phyloP scores from a whole-genome alignment of 2,888 invertebrate species.

The Calliphora vomitoria region DNA sequence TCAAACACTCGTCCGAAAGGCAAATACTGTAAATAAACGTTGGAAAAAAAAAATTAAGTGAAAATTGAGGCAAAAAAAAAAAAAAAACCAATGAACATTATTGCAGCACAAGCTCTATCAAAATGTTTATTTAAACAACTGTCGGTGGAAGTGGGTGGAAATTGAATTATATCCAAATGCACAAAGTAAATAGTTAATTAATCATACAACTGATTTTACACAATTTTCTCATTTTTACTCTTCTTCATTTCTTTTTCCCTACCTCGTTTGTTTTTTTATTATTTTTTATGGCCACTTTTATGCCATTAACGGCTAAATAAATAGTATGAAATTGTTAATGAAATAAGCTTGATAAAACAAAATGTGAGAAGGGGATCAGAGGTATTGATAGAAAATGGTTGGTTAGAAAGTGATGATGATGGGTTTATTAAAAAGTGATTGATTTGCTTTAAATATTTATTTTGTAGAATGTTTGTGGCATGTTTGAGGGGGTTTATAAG shows the following conservation, averaged over 20 bases:
- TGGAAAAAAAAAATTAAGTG: background rate
- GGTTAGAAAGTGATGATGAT: background rate
- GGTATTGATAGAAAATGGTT: too few species aligned
- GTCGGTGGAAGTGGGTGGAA: background rate
- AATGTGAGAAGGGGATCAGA: too few species aligned
- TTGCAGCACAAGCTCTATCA: conserved; percentile 1
- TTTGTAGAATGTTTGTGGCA: background rate
- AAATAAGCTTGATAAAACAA: background rate
- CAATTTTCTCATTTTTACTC: background rate
- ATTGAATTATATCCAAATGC: conserved; percentile 58
- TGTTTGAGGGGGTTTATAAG: background rate
- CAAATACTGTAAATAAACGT: conserved; percentile 17
- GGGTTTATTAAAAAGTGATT: conserved; percentile 33
- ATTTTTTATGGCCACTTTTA: conserved; percentile 6
- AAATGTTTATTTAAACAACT: conserved; percentile 46
- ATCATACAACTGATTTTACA: conserved; percentile 55
- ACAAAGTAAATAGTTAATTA: conserved; percentile 71
- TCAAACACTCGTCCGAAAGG: conserved; percentile 2
- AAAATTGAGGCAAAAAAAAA: background rate
- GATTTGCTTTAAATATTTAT: conserved; percentile 10
- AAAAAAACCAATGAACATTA: background rate
- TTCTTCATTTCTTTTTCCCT: background rate
- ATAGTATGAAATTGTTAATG: conserved; percentile 6
- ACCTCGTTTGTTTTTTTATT: background rate
- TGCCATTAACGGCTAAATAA: conserved; percentile 30